These are phyloP conservation scores for Hypothenemus hampei DNA, from an alignment of 1,140 invertebrate genomes.

Conservation along the genomic window DNA sequence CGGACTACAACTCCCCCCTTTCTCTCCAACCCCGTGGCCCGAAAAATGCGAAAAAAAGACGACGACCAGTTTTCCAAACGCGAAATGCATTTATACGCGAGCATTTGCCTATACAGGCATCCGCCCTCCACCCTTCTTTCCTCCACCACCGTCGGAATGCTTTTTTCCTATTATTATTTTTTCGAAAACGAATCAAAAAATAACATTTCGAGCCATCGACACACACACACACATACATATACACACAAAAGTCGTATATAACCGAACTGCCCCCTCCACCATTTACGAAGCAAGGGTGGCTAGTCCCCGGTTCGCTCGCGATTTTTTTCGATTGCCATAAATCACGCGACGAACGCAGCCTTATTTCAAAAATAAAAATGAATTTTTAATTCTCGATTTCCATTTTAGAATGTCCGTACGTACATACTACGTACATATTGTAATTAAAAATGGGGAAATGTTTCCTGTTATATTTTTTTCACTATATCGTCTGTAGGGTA, in stretches of 20 bases:
- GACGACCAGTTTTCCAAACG: not conserved
- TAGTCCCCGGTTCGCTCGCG: too few relatives aligned
- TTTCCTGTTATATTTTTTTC: constrained; percentile 25
- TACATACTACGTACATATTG: constrained; percentile 29
- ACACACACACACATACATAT: too few relatives aligned
- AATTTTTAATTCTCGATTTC: constrained; percentile 31
- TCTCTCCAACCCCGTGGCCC: too few relatives aligned
- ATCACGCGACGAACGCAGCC: constrained; percentile 30
- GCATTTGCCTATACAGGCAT: too few relatives aligned
- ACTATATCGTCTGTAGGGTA: too few relatives aligned
- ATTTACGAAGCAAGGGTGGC: too few relatives aligned
- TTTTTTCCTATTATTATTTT: too few relatives aligned
- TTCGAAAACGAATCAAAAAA: constrained; percentile 28
- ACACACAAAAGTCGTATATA: constrained; percentile 29
- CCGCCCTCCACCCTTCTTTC: not conserved
- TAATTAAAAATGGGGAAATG: constrained; percentile 31
- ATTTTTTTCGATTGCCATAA: constrained; percentile 18
- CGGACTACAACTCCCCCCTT: too few relatives aligned
- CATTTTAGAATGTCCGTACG: constrained; percentile 29
- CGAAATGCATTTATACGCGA: constrained; percentile 20
- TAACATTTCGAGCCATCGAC: constrained; percentile 27
- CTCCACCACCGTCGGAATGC: constrained; percentile 2
- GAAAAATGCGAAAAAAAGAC: constrained; percentile 1
- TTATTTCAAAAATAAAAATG: constrained; percentile 30
- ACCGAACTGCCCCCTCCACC: too few relatives aligned